phyloP scores from a whole-genome alignment of 53 echinoderm and acorn worm species.

The Temnopleurus reevesii region DNA sequence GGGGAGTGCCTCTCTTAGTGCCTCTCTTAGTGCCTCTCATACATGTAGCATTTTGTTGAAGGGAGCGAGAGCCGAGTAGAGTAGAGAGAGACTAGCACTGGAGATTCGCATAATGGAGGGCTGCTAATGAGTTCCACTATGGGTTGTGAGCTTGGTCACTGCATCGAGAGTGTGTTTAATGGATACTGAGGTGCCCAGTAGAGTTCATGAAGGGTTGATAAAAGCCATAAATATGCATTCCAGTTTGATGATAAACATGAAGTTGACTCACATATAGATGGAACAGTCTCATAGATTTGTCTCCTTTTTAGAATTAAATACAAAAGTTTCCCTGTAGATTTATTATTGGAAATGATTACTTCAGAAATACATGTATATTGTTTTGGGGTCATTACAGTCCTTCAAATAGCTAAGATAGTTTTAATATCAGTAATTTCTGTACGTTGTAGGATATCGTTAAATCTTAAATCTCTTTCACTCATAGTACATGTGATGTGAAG shows the following conservation, averaged over 20 bases:
- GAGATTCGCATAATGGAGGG: constrained; percentile 41
- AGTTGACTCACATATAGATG: background rate
- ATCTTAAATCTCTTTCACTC: too few relatives aligned
- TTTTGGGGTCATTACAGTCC: background rate
- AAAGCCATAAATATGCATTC: background rate
- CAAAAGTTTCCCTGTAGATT: too few relatives aligned
- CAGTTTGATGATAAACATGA: background rate
- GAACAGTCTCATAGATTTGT: too few relatives aligned
- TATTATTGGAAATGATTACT: background rate
- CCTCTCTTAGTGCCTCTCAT: background rate
- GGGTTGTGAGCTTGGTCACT: background rate
- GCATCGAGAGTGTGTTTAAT: background rate
- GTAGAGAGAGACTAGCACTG: constrained; percentile 3
- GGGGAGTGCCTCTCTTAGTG: constrained; percentile 6
- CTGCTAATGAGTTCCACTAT: constrained; percentile 38
- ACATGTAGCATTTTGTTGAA: constrained; percentile 8
- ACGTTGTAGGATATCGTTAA: too few relatives aligned
- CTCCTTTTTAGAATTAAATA: too few relatives aligned
- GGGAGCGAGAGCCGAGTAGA: background rate
- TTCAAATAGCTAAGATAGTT: too few relatives aligned
- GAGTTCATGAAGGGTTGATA: background rate
- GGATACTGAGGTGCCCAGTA: background rate
- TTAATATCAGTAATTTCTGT: too few relatives aligned
- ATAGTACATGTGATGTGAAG: too few relatives aligned
- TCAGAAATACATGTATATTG: background rate